phyloP scores from a whole-genome alignment of 2,888 invertebrate species.

The Balanococcus diminutus region DNA sequence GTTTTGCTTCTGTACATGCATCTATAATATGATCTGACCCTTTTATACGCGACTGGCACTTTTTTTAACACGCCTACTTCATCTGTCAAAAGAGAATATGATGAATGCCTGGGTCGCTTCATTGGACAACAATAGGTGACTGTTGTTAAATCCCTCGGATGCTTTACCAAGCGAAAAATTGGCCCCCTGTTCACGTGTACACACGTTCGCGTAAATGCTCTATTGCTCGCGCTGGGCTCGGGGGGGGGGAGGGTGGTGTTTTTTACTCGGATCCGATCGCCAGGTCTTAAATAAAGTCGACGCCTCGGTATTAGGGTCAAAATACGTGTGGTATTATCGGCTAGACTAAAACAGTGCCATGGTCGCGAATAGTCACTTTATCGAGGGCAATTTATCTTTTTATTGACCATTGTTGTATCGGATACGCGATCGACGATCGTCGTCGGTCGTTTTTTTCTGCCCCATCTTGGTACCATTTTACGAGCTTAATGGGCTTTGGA shows the following conservation, averaged over 20 bases:
- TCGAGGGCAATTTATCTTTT: constrained; percentile 51
- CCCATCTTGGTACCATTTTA: not conserved
- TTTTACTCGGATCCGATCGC: not conserved
- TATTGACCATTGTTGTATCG: constrained; percentile 54
- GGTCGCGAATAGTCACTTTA: not conserved
- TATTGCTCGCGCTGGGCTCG: not conserved
- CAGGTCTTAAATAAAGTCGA: constrained; percentile 43
- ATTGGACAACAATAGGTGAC: constrained; percentile 54
- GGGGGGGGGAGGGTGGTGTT: not conserved
- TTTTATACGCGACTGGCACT: not conserved
- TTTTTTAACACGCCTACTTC: constrained; percentile 55
- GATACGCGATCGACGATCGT: constrained; percentile 7
- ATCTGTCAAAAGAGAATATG: constrained; percentile 56
- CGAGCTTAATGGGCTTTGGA: not conserved
- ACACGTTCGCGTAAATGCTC: not conserved
- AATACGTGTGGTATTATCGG: not conserved
- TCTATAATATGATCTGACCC: not conserved
- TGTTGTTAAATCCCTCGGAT: constrained; percentile 52
- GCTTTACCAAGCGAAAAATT: constrained; percentile 56
- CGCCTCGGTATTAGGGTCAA: constrained; percentile 49
- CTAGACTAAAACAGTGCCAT: constrained; percentile 40
- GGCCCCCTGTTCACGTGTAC: constrained; percentile 54
- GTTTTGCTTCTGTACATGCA: not conserved
- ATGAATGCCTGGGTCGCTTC: constrained; percentile 52
- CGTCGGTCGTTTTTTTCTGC: not conserved